These are phyloP conservation scores for Hirtodrosophila duncani DNA, from an alignment of 2,888 invertebrate species.

Conservation along the genomic window DNA sequence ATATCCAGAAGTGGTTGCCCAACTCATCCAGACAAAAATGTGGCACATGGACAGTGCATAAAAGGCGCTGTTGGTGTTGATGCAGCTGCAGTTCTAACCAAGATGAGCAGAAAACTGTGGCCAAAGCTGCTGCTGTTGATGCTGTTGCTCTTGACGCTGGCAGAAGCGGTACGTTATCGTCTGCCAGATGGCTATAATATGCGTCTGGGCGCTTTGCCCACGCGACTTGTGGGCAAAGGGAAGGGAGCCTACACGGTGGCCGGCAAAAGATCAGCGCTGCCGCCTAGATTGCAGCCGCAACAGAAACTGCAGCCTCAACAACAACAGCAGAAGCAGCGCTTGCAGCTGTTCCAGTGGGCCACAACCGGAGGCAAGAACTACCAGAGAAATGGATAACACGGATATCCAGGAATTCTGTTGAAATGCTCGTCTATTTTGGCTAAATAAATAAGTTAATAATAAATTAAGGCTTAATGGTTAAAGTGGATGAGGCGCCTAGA, in stretches of 20 bases:
- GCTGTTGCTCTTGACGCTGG: slow-evolving; percentile 6
- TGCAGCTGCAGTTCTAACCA: slow-evolving; percentile 40
- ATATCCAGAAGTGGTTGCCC: slow-evolving; percentile 15
- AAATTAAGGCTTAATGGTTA: slow-evolving; percentile 36
- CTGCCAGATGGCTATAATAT: slow-evolving; percentile 34
- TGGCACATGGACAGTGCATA: slow-evolving; percentile 44
- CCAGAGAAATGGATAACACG: slow-evolving; percentile 7
- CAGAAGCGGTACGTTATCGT: slow-evolving; percentile 27
- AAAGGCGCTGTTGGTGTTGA: slow-evolving; percentile 34
- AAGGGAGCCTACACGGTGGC: slow-evolving; percentile 51
- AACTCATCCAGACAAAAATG: slow-evolving; percentile 15
- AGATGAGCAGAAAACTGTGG: slow-evolving; percentile 38
- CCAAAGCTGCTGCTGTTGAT: slow-evolving; percentile 9
- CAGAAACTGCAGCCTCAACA: slow-evolving; percentile 2
- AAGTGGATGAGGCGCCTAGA: slow-evolving; percentile 2
- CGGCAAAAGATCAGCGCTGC: slow-evolving; percentile 28
- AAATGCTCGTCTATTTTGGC: slow-evolving; percentile 41
- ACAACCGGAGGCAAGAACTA: slow-evolving; percentile 37
- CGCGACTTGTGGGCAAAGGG: slow-evolving; percentile 45
- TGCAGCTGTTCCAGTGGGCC: slow-evolving; percentile 37
- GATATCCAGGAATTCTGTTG: slow-evolving; percentile 10
- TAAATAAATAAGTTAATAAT: slow-evolving; percentile 68
- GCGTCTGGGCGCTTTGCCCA: slow-evolving; percentile 27
- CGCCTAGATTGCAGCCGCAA: slow-evolving; percentile 2
- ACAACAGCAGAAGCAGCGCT: slow-evolving; percentile 22